Base-by-base conservation (phyloP, 1,140 invertebrate species). In the Drosophila kikkawai region DNA sequence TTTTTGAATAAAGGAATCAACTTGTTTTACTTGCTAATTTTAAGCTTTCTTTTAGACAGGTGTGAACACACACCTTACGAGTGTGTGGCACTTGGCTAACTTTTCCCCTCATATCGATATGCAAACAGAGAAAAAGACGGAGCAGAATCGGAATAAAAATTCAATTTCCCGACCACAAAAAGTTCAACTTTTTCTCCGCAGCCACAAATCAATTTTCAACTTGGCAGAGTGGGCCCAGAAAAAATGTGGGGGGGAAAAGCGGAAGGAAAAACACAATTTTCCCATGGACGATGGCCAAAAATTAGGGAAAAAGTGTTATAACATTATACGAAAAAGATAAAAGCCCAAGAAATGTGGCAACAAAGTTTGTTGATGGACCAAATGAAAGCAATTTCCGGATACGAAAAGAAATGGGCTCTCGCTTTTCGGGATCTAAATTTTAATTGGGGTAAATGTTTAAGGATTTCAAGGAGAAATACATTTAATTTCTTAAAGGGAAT, bases 161-260 rank as follows among this genome's bases (percentile, higher is more conserved):
- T 81, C 76, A 71, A 86, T 86, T 86, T 79, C 39, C 44, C 69
- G 11, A 56, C 71, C 57, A 63, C 69, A 65, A 64, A 73, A 83
- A 88, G 69, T 70, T 66, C 15, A 8, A 60, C 39, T 32, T 70
- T 61, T 78, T 42, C 51, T 34, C 51, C 26, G 68, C 67, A 55
- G 69, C 84, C 80, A 80, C 84, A 84, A 87, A 87, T 87, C 84
- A 87, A 87, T 88, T 87, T 83, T 32, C 41, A 76, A 77, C 61
- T 73, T 60, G 70, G 69, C 69, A 42, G 45, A 22, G 22, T 15
- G 19, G 47, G 15, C 34, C 19, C 17, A 34, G 22, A 34, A 22
- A 41, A 34, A 50, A 7, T 11, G 13, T 11, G 13, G 2, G 9
- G 29, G n/a, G 3, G 34, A 5, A 12, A 22, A 12, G 22, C 22